Percentiles rank a stretch among this genome's conserved stretches.
phyloP scores from a whole-genome alignment of 2,888 invertebrate species.

The Phaonia tiefii region DNA sequence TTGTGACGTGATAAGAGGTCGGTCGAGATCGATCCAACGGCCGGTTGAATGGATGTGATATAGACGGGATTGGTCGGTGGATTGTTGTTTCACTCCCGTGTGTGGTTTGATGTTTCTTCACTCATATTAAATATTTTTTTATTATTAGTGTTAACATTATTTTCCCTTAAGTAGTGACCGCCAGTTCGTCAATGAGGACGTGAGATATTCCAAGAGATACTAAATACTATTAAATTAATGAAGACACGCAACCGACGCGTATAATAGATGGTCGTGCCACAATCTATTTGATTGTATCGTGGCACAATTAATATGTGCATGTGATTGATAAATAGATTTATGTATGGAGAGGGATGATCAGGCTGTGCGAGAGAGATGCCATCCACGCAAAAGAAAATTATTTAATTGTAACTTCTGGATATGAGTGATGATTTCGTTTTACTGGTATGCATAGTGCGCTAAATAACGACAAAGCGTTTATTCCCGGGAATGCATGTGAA shows the following conservation, averaged over 20 bases:
- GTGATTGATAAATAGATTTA: conserved; percentile 54
- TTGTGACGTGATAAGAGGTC: neutral
- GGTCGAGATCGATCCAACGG: neutral
- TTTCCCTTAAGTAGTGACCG: neutral
- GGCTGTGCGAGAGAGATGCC: neutral
- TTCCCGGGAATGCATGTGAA: conserved; percentile 20
- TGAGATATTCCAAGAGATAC: neutral
- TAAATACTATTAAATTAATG: neutral
- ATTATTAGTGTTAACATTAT: conserved; percentile 7
- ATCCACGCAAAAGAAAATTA: neutral
- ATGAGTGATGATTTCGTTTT: neutral
- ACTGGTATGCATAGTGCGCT: neutral
- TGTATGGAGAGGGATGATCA: too few species aligned
- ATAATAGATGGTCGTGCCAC: neutral
- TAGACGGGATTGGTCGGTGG: conserved; percentile 3
- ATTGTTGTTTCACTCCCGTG: neutral
- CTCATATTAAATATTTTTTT: neutral
- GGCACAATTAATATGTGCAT: conserved; percentile 52
- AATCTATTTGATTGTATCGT: conserved; percentile 47
- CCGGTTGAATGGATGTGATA: conserved; percentile 35
- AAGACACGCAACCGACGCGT: neutral
- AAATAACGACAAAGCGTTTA: conserved; percentile 21
- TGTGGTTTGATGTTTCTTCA: neutral
- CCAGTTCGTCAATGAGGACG: neutral
- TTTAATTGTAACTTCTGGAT: neutral